A percentile compares a stretch with the other conserved stretches of the same genome.
phyloP scores from a whole-genome alignment of 2,113 vertebrate species.

The Microcebus murinus region DNA sequence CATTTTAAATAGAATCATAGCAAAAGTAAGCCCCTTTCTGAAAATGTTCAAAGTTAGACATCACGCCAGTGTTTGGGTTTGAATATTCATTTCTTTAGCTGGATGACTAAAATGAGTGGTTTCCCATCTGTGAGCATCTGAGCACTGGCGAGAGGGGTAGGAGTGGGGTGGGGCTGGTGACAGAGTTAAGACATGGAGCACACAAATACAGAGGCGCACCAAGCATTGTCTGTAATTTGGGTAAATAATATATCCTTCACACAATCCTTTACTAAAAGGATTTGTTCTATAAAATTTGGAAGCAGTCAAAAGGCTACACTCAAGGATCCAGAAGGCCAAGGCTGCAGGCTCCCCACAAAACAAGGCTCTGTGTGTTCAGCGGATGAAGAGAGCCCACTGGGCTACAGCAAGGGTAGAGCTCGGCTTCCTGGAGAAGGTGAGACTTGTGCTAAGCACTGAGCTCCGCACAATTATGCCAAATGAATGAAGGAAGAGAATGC shows the following conservation, averaged over 20 bases:
- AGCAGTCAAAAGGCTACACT: no score
- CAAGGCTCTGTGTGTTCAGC: not conserved
- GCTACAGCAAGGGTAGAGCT: not conserved
- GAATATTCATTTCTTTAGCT: slow-evolving; percentile 29
- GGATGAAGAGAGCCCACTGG: not conserved
- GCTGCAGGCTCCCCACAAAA: not conserved
- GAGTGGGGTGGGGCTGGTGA: not conserved
- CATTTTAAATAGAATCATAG: slow-evolving; percentile 1
- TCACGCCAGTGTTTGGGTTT: not conserved
- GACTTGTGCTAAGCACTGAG: not conserved
- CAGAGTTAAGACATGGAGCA: not conserved
- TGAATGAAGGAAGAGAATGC: rapidly evolving
- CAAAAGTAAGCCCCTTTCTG: not conserved
- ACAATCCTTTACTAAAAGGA: no score
- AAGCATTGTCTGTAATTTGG: not conserved
- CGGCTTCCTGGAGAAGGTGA: not conserved
- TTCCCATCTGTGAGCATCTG: not conserved
- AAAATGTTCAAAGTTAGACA: not conserved
- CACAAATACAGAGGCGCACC: not conserved
- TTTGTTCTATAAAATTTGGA: no score
- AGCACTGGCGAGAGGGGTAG: not conserved
- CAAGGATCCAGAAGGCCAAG: no score
- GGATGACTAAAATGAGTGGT: not conserved
- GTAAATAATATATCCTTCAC: not conserved
- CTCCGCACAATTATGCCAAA: not conserved